These are phyloP conservation scores for Aselliscus stoliczkanus DNA, from an alignment of 2,797 vertebrate species.

Conservation along the genomic window DNA sequence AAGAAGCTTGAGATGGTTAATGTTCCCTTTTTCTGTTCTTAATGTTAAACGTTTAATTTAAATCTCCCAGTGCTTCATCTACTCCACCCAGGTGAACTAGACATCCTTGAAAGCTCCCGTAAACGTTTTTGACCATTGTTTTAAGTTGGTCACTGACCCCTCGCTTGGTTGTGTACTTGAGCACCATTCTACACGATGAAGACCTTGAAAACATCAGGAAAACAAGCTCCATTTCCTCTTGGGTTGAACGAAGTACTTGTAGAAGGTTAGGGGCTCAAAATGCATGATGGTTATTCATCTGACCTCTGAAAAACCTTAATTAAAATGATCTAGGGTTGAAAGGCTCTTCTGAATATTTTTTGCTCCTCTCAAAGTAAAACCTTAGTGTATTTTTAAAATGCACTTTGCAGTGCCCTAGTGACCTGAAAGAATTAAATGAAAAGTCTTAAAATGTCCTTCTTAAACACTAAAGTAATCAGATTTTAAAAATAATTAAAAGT, in stretches of 20 bases:
- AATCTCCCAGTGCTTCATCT: not conserved
- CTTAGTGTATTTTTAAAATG: not conserved
- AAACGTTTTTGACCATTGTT: not conserved
- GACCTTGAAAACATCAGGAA: not conserved
- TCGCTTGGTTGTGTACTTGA: not conserved
- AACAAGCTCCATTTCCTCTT: not conserved
- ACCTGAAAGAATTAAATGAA: conserved; percentile 45
- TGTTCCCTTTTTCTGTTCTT: not conserved
- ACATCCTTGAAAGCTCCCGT: not conserved
- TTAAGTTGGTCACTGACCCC: not conserved
- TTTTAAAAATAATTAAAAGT: not conserved
- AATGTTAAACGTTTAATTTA: not conserved
- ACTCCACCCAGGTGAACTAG: not conserved
- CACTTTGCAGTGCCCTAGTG: not conserved
- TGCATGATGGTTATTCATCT: not conserved
- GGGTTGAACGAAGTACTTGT: not conserved
- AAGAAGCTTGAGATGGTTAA: not conserved
- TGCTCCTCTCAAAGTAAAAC: not conserved
- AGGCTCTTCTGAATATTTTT: not conserved
- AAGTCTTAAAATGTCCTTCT: conserved; percentile 34
- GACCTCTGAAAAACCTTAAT: not conserved
- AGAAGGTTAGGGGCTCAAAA: not conserved
- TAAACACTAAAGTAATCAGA: not conserved
- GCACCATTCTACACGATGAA: not conserved
- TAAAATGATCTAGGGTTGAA: not conserved